Conservation (phyloP, 2,888 invertebrate species). For the Emesis russula region DNA sequence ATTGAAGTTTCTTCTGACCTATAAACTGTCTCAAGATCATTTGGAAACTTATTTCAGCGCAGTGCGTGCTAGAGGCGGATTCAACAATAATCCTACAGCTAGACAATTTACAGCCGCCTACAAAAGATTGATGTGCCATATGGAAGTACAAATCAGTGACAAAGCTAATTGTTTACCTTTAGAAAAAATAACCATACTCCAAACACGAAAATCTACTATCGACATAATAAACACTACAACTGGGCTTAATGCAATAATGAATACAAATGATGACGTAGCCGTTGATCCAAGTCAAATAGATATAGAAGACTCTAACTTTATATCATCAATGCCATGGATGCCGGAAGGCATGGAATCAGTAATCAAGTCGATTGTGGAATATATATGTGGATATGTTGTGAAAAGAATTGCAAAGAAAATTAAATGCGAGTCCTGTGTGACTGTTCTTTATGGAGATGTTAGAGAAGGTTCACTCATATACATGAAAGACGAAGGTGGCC, state of each 20-base stretch:
- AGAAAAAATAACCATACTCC: slow-evolving; percentile 61
- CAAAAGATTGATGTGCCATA: slow-evolving; percentile 44
- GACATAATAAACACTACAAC: not conserved
- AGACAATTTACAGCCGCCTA: not conserved
- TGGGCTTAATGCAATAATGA: not conserved
- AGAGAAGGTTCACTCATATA: slow-evolving; percentile 49
- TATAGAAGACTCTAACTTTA: not conserved
- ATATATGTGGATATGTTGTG: slow-evolving; percentile 52
- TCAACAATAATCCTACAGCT: slow-evolving; percentile 70
- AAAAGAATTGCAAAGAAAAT: slow-evolving; percentile 41
- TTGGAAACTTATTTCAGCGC: no score
- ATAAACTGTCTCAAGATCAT: slow-evolving; percentile 33
- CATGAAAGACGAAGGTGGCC: slow-evolving; percentile 38
- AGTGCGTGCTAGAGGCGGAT: slow-evolving; percentile 42
- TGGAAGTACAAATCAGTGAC: slow-evolving; percentile 41
- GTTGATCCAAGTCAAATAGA: not conserved
- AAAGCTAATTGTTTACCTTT: slow-evolving; percentile 63
- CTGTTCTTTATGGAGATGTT: slow-evolving; percentile 27
- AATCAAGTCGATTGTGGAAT: slow-evolving; percentile 43
- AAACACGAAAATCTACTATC: not conserved
- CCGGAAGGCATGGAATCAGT: slow-evolving; percentile 6
- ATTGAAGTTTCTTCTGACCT: slow-evolving; percentile 56
- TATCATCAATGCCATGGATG: not conserved
- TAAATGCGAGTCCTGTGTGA: not conserved
- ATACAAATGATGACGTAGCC: not conserved